A percentile compares a stretch with the other conserved stretches of the same genome.
Evolutionary conservation across 2,888 invertebrate species (phyloP).

Genomic region (Drosophila suboccidentalis): DNA sequence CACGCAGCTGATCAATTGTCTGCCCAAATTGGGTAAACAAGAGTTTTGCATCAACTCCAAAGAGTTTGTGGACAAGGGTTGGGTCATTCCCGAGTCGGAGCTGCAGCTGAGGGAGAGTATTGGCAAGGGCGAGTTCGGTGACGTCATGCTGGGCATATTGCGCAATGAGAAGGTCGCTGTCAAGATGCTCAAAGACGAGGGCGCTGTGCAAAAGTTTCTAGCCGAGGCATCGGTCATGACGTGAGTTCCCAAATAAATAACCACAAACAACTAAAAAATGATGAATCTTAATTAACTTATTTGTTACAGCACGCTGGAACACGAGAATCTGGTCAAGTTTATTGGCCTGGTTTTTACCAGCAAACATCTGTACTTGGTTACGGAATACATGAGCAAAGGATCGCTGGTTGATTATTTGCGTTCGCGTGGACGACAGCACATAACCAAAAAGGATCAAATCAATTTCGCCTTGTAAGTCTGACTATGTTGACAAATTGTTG

Average conservation of each 20-base stretch:
- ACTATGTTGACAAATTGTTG: not conserved
- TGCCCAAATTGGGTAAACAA: constrained; percentile 91
- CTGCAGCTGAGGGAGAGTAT: constrained; percentile 96
- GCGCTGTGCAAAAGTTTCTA: constrained; percentile 96
- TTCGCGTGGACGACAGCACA: constrained; percentile 97
- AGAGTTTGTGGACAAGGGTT: constrained; percentile 93
- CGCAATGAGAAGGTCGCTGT: constrained; percentile 95
- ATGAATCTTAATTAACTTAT: not conserved
- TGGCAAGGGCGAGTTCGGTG: constrained; percentile 99
- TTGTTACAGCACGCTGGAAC: constrained; percentile 92
- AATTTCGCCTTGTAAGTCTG: constrained; percentile 96
- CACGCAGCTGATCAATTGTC: constrained; percentile 94
- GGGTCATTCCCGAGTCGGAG: constrained; percentile 96
- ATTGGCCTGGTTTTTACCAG: constrained; percentile 96
- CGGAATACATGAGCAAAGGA: constrained; percentile 99
- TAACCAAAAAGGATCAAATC: constrained; percentile 98
- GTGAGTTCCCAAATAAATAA: constrained; percentile 86
- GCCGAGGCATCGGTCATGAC: constrained; percentile 99
- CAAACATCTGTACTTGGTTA: constrained; percentile 94
- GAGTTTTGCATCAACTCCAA: constrained; percentile 89
- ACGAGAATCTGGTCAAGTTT: constrained; percentile 97
- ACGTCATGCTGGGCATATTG: constrained; percentile 96
- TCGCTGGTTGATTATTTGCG: constrained; percentile 98
- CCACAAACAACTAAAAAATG: not conserved
- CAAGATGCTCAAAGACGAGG: constrained; percentile 97